phyloP scores from a whole-genome alignment of 2,888 invertebrate genomes.

The Matsumyia berberina region DNA sequence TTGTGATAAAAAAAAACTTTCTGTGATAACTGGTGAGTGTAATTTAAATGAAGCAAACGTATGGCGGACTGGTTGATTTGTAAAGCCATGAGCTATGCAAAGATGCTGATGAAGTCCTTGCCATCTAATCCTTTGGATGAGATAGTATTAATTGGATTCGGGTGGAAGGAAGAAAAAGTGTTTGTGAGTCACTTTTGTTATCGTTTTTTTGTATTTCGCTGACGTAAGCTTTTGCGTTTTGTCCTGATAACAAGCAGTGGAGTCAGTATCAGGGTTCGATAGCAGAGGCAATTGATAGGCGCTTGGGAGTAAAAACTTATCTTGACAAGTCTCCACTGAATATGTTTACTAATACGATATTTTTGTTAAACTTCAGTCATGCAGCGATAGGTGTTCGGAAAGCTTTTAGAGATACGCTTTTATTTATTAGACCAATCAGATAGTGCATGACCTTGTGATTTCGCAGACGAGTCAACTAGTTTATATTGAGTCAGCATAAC shows the following conservation, averaged over 20 bases:
- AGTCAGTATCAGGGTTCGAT: slow-evolving; percentile 1
- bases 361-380: neutral
- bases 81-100: slow-evolving; percentile 27
- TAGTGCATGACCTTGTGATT: slow-evolving; percentile 1
- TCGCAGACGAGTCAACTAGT: neutral
- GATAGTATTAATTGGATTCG: slow-evolving; percentile 31
- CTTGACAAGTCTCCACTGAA: neutral
- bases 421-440: neutral
- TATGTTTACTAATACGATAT: slow-evolving; percentile 10
- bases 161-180: neutral
- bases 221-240: neutral
- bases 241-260: neutral
- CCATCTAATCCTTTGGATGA: slow-evolving; percentile 29
- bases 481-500: neutral
- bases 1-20: slow-evolving; percentile 53
- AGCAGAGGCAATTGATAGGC: neutral
- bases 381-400: neutral
- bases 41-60: slow-evolving; percentile 24
- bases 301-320: slow-evolving; percentile 13
- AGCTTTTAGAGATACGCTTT: neutral
- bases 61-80: slow-evolving; percentile 57
- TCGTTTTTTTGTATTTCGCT: neutral
- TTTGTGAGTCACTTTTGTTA: slow-evolving; percentile 2
- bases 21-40: slow-evolving; percentile 68
- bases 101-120: slow-evolving; percentile 46